A percentile compares a stretch with the other conserved stretches of the same genome.
Conservation (phyloP, 2,888 invertebrate genomes). For the Nephrocerus scutellatus region DNA sequence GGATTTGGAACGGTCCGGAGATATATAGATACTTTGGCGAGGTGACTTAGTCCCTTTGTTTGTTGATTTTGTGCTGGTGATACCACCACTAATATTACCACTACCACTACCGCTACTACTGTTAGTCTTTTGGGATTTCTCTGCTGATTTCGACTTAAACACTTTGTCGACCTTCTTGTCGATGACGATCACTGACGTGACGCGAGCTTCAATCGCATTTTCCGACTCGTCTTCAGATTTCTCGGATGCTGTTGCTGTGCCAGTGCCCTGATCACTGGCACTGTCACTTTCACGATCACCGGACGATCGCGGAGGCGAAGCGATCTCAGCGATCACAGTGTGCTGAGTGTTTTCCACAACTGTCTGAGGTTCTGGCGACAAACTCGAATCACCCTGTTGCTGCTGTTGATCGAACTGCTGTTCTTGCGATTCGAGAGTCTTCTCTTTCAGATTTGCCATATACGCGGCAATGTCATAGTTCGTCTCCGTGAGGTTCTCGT, state of each 20-base stretch:
- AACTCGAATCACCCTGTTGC: conserved; percentile 44
- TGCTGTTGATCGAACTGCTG: conserved; percentile 31
- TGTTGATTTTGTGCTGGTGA: conserved; percentile 26
- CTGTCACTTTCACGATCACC: conserved; percentile 38
- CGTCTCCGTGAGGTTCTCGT: conserved; percentile 41
- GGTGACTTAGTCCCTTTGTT: conserved; percentile 46
- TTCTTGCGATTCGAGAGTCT: conserved; percentile 41
- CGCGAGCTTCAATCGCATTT: conserved; percentile 26
- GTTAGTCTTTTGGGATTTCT: conserved; percentile 16
- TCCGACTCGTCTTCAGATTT: conserved; percentile 44
- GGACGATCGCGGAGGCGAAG: conserved; percentile 38
- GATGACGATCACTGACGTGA: conserved; percentile 37
- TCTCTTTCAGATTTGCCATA: conserved; percentile 47
- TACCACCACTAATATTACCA: conserved; percentile 23
- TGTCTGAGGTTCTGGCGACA: conserved; percentile 45
- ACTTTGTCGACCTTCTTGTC: conserved; percentile 47
- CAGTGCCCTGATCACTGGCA: conserved; percentile 30
- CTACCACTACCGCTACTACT: conserved; percentile 24
- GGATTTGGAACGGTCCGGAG: conserved; percentile 47
- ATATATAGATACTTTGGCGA: conserved; percentile 55
- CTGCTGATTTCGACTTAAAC: conserved; percentile 42
- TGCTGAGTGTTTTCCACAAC: conserved; percentile 44
- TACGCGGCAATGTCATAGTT: conserved; percentile 47
- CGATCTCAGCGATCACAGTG: conserved; percentile 39
- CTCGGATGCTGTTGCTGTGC: conserved; percentile 42